Conservation (phyloP, 2,888 invertebrate genomes). For the Apoda limacodes region DNA sequence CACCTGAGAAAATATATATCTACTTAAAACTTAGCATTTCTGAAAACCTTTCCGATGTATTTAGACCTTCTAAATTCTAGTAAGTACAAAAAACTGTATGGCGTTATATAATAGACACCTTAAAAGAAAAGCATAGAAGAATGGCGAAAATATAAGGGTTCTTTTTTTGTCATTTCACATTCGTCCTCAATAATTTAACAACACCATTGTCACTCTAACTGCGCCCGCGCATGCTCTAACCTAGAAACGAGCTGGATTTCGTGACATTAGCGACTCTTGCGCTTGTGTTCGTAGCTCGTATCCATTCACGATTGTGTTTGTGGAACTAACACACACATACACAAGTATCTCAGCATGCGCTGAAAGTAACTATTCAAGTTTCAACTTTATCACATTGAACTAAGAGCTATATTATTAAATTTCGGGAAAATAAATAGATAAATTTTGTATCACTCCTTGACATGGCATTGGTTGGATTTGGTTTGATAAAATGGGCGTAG, state of each 20-base stretch:
- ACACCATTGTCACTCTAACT: constrained; percentile 32
- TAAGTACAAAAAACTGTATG: no score
- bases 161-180: no score
- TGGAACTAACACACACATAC: constrained; percentile 33
- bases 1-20: no score
- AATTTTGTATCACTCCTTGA: constrained; percentile 35
- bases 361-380: constrained; percentile 7
- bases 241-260: constrained; percentile 64
- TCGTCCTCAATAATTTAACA: no score
- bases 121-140: no score
- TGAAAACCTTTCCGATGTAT: no score
- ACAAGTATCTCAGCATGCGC: constrained; percentile 21
- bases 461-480: constrained; percentile 62
- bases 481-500: constrained; percentile 60
- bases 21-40: no score
- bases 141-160: no score
- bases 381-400: constrained; percentile 14
- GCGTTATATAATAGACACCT: no score
- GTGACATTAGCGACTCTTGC: constrained; percentile 46
- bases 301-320: constrained; percentile 35
- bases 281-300: constrained; percentile 33
- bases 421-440: constrained; percentile 16
- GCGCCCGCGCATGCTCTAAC: constrained; percentile 59
- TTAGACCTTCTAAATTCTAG: no score
- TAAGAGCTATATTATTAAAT: constrained; percentile 16